These are phyloP conservation scores for Sciurus carolinensis DNA, from an alignment of 2,797 vertebrate genomes.

Conservation along the genomic window DNA sequence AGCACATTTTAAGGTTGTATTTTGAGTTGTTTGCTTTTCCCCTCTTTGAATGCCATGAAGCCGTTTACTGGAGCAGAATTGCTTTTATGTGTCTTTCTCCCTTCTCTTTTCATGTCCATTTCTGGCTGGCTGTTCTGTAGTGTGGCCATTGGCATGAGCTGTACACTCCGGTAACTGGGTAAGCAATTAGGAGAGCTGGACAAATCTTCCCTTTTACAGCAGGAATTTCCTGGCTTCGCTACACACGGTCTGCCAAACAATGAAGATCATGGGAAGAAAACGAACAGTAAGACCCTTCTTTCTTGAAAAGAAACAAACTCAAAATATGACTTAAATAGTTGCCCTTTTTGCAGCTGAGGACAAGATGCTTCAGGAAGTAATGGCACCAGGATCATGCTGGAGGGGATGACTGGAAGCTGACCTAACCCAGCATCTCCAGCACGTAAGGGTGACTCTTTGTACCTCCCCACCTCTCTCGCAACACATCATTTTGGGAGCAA, in stretches of 20 bases:
- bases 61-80: constrained; percentile 52
- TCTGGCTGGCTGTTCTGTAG: constrained; percentile 61
- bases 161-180: neutral
- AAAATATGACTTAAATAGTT: neutral
- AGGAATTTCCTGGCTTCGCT: neutral
- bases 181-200: neutral
- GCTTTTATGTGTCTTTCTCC: constrained; percentile 44
- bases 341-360: constrained; percentile 51
- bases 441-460: neutral
- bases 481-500: neutral
- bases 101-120: constrained; percentile 60
- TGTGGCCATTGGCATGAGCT: neutral
- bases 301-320: constrained; percentile 70
- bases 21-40: constrained; percentile 54
- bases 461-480: accelerated
- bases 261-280: constrained; percentile 55
- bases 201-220: constrained; percentile 29
- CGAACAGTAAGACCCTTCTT: constrained; percentile 59
- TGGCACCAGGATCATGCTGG: neutral
- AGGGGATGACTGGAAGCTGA: neutral
- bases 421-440: neutral
- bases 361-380: neutral
- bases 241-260: neutral
- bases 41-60: neutral
- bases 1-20: constrained; percentile 20